Evolutionary conservation across 1,140 invertebrate species (phyloP), one percentile per base, ranked within the genome.

Genomic region (Monomorium pharaonis): DNA sequence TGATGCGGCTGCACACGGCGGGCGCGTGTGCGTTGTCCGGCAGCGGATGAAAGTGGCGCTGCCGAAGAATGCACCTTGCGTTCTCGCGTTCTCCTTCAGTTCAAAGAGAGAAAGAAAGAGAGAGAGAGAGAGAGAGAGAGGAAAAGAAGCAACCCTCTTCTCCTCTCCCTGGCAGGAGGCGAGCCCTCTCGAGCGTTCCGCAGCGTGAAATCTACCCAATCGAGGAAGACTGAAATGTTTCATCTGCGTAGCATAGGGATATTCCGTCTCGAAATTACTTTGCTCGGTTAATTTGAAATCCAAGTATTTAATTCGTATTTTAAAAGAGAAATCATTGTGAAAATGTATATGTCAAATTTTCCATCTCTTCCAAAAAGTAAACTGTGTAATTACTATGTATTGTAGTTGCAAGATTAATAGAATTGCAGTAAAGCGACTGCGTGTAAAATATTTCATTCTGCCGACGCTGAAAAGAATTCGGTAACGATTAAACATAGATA

Each of bases 31-130:
- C 72, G 77, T 77, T 83, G 54, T 27, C 27, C 49, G 42, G 65
- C 69, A 47, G 37, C 42, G 83, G 42, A 72, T 74, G 63, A 63
- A 72, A 85, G 83, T 85, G 83, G 72, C 86, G 86, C 83, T 85
- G 86, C 83, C 49, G 30, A 88, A 86, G 88, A 89, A 89, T 89
- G 88, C 84, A 89, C 88, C 88, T 88, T 87, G 86, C 69, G 42
- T 54, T 49, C 69, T 24, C 81, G 49, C 65, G 69, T 70, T 86
- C 51, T 65, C 27, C 27, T 44, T 81, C 65, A 16, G 10, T 12
- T 9, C 27, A 1, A 7, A 1, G 47, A 37, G 12, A 51, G n/a
- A n/a, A n/a, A n/a, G n/a, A n/a, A n/a, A n/a, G n/a, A n/a, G n/a
- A n/a, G n/a, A n/a, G n/a, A n/a, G n/a, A n/a, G n/a, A n/a, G n/a